A percentile compares a stretch with the other conserved stretches of the same genome.
These are phyloP conservation scores for Myiagra hebetior DNA, from an alignment of 2,113 vertebrate genomes.

Conservation along the genomic window DNA sequence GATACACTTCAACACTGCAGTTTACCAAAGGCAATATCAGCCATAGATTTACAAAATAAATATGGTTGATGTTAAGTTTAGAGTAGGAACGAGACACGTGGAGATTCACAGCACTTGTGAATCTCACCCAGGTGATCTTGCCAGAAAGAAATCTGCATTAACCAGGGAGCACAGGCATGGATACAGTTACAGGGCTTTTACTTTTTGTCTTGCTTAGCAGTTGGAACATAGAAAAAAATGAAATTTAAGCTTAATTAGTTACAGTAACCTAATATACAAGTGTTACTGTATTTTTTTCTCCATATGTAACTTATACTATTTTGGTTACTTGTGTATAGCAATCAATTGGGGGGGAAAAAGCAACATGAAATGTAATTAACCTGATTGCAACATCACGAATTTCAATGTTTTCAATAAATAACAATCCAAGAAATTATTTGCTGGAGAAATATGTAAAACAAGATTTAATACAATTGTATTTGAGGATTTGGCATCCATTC, in stretches of 20 bases:
- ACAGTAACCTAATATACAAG: neutral
- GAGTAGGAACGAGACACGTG: neutral
- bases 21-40: neutral
- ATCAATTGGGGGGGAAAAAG: neutral
- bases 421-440: neutral
- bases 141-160: neutral
- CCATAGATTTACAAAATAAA: constrained; percentile 13
- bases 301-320: neutral
- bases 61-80: neutral
- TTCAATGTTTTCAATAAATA: neutral
- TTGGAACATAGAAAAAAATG: neutral
- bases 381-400: neutral
- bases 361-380: neutral
- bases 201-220: neutral
- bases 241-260: neutral
- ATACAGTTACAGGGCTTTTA: neutral
- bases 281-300: neutral
- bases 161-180: neutral
- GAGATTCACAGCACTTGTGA: neutral
- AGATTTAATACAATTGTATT: neutral
- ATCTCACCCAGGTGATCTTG: neutral
- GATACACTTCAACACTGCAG: neutral
- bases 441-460: neutral
- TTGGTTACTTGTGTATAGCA: neutral
- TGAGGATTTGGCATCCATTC: neutral